Base-by-base conservation (phyloP, 2,113 vertebrate species). In the Hucho hucho region DNA sequence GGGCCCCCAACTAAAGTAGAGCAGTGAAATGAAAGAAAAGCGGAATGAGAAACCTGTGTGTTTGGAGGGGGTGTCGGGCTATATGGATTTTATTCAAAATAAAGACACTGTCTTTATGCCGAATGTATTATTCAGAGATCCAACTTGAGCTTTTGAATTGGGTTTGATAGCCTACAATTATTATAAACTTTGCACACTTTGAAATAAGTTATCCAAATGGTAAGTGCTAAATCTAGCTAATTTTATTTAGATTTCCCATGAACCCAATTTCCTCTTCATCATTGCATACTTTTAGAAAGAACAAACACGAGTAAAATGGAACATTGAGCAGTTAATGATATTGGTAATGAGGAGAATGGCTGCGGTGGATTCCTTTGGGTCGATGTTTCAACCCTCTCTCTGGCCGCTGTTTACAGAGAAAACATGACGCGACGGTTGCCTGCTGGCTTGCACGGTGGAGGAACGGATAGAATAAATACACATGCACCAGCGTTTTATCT, bases 1-100 rank as follows among this genome's bases (percentile, higher is more conserved):
- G 75, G 69, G 75, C 78, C 79, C 82, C 53, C 64, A 75, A 75
- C 81, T 78, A 76, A 74, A 80, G 81, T 75, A 69, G 28, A 29
- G 29, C 75, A 73, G 49, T 18, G 49, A 77, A 65, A 82, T 64
- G 74, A 84, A 72, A 86, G 75, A 81, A 79, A 76, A 63, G 75
- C 47, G 11, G 29, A 85, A 80, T 64, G 46, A 56, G 64, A 68
- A 73, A 66, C 65, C 64, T 43, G 68, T 64, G 53, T 64, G 61
- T 69, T 81, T 76, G 76, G 71, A 82, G 76, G 18, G 18, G 16
- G 49, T 53, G 14, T 43, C 9, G 9, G 37, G 37, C 37, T 43
- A 25, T 28, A 28, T 28, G 64, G 65, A 67, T 67, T 67, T 67
- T 29, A 29, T 78, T 76, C 47, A 63, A 47, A 69, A 72, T 78